phyloP scores from a whole-genome alignment of 2,113 vertebrate genomes.

The Hydrolagus affinis region DNA sequence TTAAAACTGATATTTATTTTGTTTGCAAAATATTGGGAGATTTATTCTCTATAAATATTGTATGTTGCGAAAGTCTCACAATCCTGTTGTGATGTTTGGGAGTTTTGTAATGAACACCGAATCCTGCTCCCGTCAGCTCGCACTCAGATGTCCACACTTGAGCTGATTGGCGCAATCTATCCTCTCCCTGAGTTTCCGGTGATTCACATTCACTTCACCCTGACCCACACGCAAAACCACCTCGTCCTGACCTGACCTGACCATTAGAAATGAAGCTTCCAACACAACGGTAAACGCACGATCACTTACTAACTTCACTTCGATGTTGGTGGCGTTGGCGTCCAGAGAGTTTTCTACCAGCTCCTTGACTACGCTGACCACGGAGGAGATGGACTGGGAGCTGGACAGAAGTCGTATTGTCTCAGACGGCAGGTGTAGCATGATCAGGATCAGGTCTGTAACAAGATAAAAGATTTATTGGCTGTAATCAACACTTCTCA shows the following conservation, averaged over 20 bases:
- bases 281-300: too few species aligned
- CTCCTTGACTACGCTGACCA: slow-evolving; percentile 85
- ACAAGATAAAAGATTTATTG: background rate
- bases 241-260: background rate
- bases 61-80: background rate
- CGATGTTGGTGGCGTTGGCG: slow-evolving; percentile 70
- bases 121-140: background rate
- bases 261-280: background rate
- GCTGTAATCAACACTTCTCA: background rate
- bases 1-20: background rate
- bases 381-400: slow-evolving; percentile 82
- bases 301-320: slow-evolving; percentile 77
- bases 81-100: background rate
- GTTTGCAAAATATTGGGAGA: background rate
- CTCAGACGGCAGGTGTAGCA: slow-evolving; percentile 78
- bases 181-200: too few species aligned
- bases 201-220: too few species aligned
- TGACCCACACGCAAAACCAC: too few species aligned
- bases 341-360: slow-evolving; percentile 87
- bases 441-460: slow-evolving; percentile 39
- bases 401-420: slow-evolving; percentile 77
- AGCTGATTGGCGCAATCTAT: background rate
- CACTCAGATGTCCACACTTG: background rate
- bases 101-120: background rate
- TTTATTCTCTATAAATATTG: background rate